phyloP scores from a whole-genome alignment of 2,888 invertebrate genomes.

The Agrotis clavis region DNA sequence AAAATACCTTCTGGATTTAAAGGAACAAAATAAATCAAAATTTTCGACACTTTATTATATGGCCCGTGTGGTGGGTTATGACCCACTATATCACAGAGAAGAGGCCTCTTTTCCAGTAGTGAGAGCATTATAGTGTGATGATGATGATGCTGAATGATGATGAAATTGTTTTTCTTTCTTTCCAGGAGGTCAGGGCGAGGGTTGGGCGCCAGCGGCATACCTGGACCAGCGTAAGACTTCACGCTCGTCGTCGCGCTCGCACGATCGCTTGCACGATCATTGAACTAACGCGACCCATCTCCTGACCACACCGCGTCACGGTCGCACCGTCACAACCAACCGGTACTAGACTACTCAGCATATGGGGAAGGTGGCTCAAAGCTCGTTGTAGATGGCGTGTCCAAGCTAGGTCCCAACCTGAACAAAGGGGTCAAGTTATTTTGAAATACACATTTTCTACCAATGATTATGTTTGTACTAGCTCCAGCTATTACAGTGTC shows the following conservation, averaged over 20 bases:
- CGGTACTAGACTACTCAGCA: constrained; percentile 32
- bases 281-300: constrained; percentile 67
- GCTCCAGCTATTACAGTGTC: background rate
- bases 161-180: constrained; percentile 30
- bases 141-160: too few relatives aligned
- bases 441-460: constrained; percentile 4
- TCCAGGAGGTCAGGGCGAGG: constrained; percentile 93
- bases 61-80: too few relatives aligned
- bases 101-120: too few relatives aligned
- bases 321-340: constrained; percentile 17
- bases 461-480: background rate
- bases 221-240: constrained; percentile 96
- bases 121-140: too few relatives aligned
- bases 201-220: constrained; percentile 98
- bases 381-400: background rate
- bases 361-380: background rate
- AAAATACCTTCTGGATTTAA: too few relatives aligned
- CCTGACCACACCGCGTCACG: constrained; percentile 21
- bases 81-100: too few relatives aligned
- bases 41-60: too few relatives aligned
- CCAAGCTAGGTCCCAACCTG: background rate
- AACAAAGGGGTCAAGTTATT: background rate
- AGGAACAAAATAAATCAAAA: too few relatives aligned
- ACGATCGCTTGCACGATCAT: constrained; percentile 91
- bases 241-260: constrained; percentile 93